Evolutionary conservation across 2,888 invertebrate genomes (phyloP).

Genomic region (Taphrorychus bicolor): DNA sequence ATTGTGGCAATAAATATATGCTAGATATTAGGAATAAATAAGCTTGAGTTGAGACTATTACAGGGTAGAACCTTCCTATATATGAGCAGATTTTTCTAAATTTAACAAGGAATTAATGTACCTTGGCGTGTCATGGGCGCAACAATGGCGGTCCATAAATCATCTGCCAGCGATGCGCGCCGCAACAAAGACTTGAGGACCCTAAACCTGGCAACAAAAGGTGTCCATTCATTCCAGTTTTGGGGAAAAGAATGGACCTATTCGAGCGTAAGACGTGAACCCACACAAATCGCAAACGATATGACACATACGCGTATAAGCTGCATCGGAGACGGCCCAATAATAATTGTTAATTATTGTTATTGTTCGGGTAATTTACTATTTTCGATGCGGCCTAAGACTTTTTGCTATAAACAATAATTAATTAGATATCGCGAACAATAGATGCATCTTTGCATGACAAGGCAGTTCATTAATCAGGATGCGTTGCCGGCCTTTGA

Average conservation of each 20-base stretch:
- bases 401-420: conserved; percentile 12
- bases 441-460: conserved; percentile 41
- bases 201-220: conserved; percentile 22
- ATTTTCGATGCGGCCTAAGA: too few species aligned
- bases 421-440: conserved; percentile 40
- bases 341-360: neutral
- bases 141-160: conserved; percentile 23
- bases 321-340: neutral
- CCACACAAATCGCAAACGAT: conserved; percentile 4
- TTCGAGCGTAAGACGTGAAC: conserved; percentile 16
- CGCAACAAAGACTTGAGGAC: conserved; percentile 17
- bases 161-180: conserved; percentile 17
- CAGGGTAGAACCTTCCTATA: too few species aligned
- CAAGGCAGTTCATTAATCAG: conserved; percentile 41
- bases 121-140: conserved; percentile 8
- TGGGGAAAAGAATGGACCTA: conserved; percentile 20
- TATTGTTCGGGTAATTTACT: too few species aligned
- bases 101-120: conserved; percentile 6
- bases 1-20: too few species aligned
- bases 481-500: conserved; percentile 36
- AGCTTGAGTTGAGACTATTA: too few species aligned
- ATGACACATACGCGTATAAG: neutral
- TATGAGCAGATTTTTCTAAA: neutral
- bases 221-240: conserved; percentile 22
- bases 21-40: too few species aligned